Percentiles rank a stretch among this genome's conserved stretches.
Evolutionary conservation across 2,113 vertebrate species (phyloP).

Genomic region (Saccopteryx leptura): DNA sequence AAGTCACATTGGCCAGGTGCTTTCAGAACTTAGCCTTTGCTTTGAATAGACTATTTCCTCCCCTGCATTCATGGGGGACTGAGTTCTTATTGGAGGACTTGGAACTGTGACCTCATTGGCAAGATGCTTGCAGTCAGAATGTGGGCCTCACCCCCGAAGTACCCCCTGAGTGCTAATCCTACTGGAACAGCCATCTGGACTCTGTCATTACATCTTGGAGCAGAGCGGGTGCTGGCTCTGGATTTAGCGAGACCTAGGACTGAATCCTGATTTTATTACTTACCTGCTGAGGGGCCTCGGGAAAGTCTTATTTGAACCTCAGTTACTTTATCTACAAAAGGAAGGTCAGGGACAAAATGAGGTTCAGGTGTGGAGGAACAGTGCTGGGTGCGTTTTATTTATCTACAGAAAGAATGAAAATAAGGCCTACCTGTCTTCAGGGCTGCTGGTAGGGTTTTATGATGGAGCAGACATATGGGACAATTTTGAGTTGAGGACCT

Average conservation of each 20-base stretch:
- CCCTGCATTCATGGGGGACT: no score
- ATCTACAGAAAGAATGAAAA: neutral
- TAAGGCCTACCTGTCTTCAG: neutral
- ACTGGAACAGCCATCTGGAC: neutral
- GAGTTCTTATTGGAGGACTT: neutral
- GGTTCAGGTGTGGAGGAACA: no score
- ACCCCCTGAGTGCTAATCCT: accelerated
- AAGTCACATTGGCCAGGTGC: neutral
- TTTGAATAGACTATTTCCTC: neutral
- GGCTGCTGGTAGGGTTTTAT: neutral
- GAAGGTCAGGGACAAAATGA: no score
- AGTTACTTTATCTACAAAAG: neutral
- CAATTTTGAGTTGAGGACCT: neutral
- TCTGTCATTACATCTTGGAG: neutral
- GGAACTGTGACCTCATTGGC: neutral
- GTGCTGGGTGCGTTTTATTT: neutral
- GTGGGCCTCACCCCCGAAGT: neutral
- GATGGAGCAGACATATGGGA: neutral
- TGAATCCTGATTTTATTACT: neutral
- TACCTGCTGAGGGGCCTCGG: neutral
- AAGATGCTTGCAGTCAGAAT: neutral
- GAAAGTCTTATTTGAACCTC: neutral
- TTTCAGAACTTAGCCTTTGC: neutral
- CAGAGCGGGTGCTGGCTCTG: neutral
- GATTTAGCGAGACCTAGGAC: no score